Conservation (phyloP, 2,888 invertebrate genomes). For the Alentia gelatinosa region DNA sequence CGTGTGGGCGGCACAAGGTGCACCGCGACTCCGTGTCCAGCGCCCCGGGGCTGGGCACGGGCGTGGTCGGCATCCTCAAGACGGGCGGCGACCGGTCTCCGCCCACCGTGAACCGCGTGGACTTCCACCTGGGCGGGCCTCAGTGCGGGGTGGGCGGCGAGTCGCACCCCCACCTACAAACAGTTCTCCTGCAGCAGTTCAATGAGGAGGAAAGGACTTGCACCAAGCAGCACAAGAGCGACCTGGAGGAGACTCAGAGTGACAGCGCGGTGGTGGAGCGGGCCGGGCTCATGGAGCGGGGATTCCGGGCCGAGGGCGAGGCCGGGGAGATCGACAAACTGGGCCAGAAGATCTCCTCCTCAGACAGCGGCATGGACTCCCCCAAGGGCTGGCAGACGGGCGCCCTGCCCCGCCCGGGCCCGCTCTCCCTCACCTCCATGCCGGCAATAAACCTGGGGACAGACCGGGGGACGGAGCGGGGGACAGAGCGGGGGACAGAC, state of each 20-base stretch:
- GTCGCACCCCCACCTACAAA: neutral
- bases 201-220: conserved; percentile 9
- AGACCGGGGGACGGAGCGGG: neutral
- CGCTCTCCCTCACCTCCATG: conserved; percentile 20
- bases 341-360: conserved; percentile 23
- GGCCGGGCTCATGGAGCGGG: neutral
- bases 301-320: neutral
- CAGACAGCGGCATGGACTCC: conserved; percentile 53
- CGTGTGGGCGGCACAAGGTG: neutral
- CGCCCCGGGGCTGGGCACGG: conserved; percentile 31
- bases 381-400: conserved; percentile 40
- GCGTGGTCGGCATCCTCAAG: conserved; percentile 47
- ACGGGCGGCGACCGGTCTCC: conserved; percentile 18
- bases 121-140: neutral
- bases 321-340: conserved; percentile 9
- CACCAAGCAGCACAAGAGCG: neutral
- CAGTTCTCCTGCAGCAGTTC: conserved; percentile 30
- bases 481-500: neutral
- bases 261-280: neutral
- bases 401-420: neutral
- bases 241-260: conserved; percentile 17
- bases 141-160: neutral
- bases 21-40: conserved; percentile 54
- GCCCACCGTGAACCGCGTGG: neutral
- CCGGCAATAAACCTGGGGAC: conserved; percentile 16